Evolutionary conservation across 2,888 invertebrate species (phyloP).

Genomic region (Hemaris fuciformis): DNA sequence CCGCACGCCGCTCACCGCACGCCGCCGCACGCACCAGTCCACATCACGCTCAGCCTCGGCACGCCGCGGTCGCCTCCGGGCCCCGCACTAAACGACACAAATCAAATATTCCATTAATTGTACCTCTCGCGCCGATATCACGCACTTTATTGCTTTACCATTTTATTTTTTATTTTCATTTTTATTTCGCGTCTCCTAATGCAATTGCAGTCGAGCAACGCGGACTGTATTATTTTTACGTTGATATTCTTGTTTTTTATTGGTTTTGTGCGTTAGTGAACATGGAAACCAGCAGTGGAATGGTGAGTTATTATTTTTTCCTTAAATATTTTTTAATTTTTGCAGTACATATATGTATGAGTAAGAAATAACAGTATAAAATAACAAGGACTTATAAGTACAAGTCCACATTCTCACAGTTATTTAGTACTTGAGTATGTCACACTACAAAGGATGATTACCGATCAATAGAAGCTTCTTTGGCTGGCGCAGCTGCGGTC

Average conservation of each 20-base stretch:
- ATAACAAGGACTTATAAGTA: not conserved
- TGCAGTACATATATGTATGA: too few relatives aligned
- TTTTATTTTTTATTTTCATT: conserved; percentile 68
- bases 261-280: conserved; percentile 69
- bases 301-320: conserved; percentile 55
- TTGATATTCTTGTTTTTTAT: conserved; percentile 62
- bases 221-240: conserved; percentile 62
- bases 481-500: conserved; percentile 21
- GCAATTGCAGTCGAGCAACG: conserved; percentile 76
- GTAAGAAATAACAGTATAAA: not conserved
- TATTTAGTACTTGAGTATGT: not conserved
- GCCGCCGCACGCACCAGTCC: conserved; percentile 18
- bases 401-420: not conserved
- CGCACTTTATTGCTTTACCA: conserved; percentile 66
- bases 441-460: conserved; percentile 17
- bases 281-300: conserved; percentile 51
- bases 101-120: conserved; percentile 74
- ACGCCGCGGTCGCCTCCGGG: conserved; percentile 28
- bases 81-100: conserved; percentile 46
- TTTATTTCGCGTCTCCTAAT: conserved; percentile 74
- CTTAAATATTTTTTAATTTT: conserved; percentile 19
- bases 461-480: conserved; percentile 26
- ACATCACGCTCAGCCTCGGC: conserved; percentile 22
- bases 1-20: conserved; percentile 46
- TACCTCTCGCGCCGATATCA: conserved; percentile 68